These are phyloP conservation scores for Parazoanthus swiftii DNA, from an alignment of 92 coral and sea anemone species.

Conservation along the genomic window DNA sequence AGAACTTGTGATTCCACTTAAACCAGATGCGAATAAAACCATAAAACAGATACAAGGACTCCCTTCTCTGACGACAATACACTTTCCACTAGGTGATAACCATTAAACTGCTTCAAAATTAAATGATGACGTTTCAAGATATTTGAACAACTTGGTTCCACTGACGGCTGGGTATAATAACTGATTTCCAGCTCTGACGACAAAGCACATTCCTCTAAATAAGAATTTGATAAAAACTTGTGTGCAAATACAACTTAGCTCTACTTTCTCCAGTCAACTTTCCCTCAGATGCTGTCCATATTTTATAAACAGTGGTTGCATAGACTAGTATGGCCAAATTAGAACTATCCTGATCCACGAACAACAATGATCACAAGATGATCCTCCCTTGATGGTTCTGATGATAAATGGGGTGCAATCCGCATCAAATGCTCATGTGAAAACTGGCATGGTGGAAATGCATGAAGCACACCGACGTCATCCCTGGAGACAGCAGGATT, in stretches of 20 bases:
- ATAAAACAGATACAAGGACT: constrained; percentile 44
- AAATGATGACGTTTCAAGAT: constrained; percentile 3
- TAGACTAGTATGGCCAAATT: constrained; percentile 39
- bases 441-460: constrained; percentile 99
- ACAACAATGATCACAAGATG: constrained; percentile 98
- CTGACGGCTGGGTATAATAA: constrained; percentile 1
- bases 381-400: constrained; percentile 98
- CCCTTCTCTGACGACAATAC: constrained; percentile 29
- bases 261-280: constrained; percentile 31
- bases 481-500: constrained; percentile 78
- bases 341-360: constrained; percentile 75
- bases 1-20: constrained; percentile 21
- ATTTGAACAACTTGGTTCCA: constrained; percentile 26
- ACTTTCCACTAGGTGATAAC: constrained; percentile 36
- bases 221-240: constrained; percentile 33
- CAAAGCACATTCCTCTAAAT: constrained; percentile 35
- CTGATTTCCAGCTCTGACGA: constrained; percentile 39
- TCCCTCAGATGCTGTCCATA: constrained; percentile 34
- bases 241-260: constrained; percentile 39
- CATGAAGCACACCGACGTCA: constrained; percentile 98
- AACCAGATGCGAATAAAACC: constrained; percentile 32
- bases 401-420: constrained; percentile 98
- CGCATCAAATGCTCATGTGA: constrained; percentile 99
- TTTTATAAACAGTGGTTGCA: constrained; percentile 25
- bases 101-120: constrained; percentile 20